phyloP scores from a whole-genome alignment of 2,888 invertebrate genomes.

The Andricus curvator region DNA sequence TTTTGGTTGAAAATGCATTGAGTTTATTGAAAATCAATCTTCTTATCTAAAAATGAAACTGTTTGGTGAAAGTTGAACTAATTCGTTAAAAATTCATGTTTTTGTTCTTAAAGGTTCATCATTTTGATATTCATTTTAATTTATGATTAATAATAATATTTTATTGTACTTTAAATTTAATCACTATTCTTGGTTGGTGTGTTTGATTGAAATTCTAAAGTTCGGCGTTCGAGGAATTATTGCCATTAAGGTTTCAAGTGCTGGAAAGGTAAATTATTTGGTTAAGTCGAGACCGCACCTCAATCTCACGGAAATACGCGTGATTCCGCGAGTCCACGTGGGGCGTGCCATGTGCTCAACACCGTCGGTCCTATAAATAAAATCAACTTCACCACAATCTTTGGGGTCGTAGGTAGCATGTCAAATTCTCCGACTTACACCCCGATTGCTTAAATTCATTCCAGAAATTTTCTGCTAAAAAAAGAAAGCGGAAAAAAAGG shows the following conservation, averaged over 20 bases:
- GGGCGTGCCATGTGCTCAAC: slow-evolving; percentile 19
- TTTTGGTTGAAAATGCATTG: too few relatives aligned
- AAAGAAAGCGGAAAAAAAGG: too few relatives aligned
- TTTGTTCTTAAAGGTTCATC: too few relatives aligned
- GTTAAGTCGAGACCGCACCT: slow-evolving; percentile 18
- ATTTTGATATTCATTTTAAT: too few relatives aligned
- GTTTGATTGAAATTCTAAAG: background rate
- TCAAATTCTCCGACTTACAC: slow-evolving; percentile 59
- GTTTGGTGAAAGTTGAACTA: too few relatives aligned
- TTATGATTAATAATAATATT: too few relatives aligned
- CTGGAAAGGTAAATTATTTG: slow-evolving; percentile 21
- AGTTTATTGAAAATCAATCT: too few relatives aligned
- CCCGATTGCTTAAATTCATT: slow-evolving; percentile 68
- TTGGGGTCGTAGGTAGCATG: slow-evolving; percentile 62
- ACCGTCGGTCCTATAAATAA: slow-evolving; percentile 33
- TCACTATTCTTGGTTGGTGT: background rate
- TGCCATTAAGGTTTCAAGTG: background rate
- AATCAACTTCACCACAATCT: slow-evolving; percentile 23
- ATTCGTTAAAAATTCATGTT: too few relatives aligned
- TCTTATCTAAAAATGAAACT: too few relatives aligned
- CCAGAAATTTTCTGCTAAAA: slow-evolving; percentile 63
- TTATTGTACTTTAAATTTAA: too few relatives aligned
- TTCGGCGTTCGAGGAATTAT: slow-evolving; percentile 3
- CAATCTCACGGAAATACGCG: slow-evolving; percentile 31
- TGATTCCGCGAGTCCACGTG: slow-evolving; percentile 25